Base-by-base conservation (phyloP, 2,797 vertebrate genomes). In the Sebastes diaconus region DNA sequence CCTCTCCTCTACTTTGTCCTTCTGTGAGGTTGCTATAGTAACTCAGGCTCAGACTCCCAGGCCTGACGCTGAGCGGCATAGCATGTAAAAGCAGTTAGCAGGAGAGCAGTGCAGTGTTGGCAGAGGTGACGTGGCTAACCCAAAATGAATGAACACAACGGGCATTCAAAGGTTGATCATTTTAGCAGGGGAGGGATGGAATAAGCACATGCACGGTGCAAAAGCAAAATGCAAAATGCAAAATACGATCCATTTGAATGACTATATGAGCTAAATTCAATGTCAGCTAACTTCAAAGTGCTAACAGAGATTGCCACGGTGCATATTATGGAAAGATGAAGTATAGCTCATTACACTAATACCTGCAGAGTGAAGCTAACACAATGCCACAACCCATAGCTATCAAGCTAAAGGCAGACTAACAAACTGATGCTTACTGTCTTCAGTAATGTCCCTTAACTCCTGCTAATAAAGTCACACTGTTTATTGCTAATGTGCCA, bases 21-120 rank as follows among this genome's bases (percentile, higher is more conserved):
- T 96, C 96, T 93, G 94, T 88, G 94, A 88, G 80, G 98, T 99
- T 97, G 93, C 96, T 94, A 98, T 97, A 95, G 98, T 92, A 96
- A 99, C 92, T 2, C 42, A 46, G 89, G 93, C 94, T 90, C 93
- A 80, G 88, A 93, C 90, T 95, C 91, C 81, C 74, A 91, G 83
- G 91, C 88, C 87, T 72, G 63, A 84, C 20, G 59, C 83, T 84
- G 83, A 90, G 87, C 83, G 65, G 87, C 76, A 76, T 83, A 80
- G 87, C 80, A 81, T 91, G 86, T 73, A 64, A 76, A 87, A 72
- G 76, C 79, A 68, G 80, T 52, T 75, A 73, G 80, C 75, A 87
- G 73, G 72, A 70, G 75, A 81, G 75, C 74, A 66, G 70, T 78
- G 88, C 84, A 61, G 84, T 13, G 92, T 77, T 94, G 92, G 90